These are phyloP conservation scores for Leptopilina boulardi DNA, from an alignment of 1,140 invertebrate genomes.

Conservation along the genomic window DNA sequence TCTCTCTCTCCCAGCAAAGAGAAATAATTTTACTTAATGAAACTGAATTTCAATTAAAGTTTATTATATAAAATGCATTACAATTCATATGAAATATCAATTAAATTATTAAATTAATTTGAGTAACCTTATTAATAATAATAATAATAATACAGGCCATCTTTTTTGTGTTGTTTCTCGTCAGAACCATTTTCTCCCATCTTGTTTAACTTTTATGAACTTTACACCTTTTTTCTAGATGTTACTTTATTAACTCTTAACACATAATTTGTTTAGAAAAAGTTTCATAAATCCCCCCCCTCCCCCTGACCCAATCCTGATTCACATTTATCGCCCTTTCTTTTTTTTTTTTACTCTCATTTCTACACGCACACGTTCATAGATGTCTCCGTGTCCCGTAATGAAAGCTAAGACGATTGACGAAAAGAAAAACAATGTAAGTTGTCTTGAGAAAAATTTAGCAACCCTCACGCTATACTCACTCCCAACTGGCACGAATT, in stretches of 20 bases:
- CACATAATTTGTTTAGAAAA: not conserved
- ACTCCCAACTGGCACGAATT: constrained; percentile 75
- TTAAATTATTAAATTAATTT: not conserved
- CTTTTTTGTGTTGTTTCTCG: not conserved
- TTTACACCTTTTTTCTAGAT: constrained; percentile 12
- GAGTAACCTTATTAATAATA: not conserved
- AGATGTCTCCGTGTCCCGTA: constrained; percentile 50
- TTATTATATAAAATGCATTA: too few relatives aligned
- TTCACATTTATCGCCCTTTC: constrained; percentile 11
- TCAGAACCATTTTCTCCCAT: not conserved
- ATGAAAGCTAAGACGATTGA: constrained; percentile 62
- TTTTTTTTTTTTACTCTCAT: constrained; percentile 16
- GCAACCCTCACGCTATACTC: constrained; percentile 70
- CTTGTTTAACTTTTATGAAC: not conserved
- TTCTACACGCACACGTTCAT: constrained; percentile 44
- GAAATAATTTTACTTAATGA: too few relatives aligned
- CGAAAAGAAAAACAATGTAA: constrained; percentile 71
- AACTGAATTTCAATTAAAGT: too few relatives aligned
- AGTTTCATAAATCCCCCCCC: not conserved
- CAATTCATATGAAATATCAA: too few relatives aligned
- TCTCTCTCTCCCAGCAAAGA: too few relatives aligned
- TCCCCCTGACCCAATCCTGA: not conserved
- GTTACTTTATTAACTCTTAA: not conserved
- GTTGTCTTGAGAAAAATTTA: constrained; percentile 70
- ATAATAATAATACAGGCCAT: not conserved